Evolutionary conservation across 2,797 vertebrate species (phyloP).

Genomic region (Megalops cyprinoides): DNA sequence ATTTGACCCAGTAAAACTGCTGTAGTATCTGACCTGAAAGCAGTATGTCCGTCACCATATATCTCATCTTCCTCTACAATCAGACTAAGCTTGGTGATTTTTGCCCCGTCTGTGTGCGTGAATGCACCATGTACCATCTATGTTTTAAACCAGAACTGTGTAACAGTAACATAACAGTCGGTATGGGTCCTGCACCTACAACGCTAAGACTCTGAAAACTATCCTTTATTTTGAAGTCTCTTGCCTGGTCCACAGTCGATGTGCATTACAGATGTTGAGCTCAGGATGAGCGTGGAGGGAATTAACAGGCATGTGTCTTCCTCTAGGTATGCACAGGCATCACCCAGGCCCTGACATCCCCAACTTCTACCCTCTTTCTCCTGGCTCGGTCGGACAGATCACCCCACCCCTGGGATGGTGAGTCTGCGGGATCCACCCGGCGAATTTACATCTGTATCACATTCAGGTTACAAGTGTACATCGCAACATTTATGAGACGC

Average conservation of each 20-base stretch:
- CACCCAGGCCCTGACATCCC: conserved; percentile 92
- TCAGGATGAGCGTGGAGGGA: neutral
- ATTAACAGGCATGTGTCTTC: conserved; percentile 24
- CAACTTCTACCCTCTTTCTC: conserved; percentile 96
- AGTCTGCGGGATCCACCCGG: conserved; percentile 60
- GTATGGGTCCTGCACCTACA: neutral
- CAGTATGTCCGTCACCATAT: too few species aligned
- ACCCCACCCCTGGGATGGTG: conserved; percentile 98
- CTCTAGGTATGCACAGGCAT: conserved; percentile 91
- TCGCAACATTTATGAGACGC: neutral
- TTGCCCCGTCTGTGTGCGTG: too few species aligned
- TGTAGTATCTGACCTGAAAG: too few species aligned
- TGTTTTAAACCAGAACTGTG: too few species aligned
- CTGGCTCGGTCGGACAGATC: conserved; percentile 93
- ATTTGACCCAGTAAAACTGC: too few species aligned
- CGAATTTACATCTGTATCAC: neutral
- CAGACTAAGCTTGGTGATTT: too few species aligned
- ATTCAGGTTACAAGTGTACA: neutral
- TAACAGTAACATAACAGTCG: too few species aligned
- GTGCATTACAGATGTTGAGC: neutral
- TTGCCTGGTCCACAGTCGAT: neutral
- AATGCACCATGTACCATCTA: too few species aligned
- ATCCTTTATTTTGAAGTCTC: neutral
- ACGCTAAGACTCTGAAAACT: neutral
- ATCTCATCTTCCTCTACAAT: too few species aligned